phyloP scores from a whole-genome alignment of 2,797 vertebrate genomes.

The Peromyscus eremicus region DNA sequence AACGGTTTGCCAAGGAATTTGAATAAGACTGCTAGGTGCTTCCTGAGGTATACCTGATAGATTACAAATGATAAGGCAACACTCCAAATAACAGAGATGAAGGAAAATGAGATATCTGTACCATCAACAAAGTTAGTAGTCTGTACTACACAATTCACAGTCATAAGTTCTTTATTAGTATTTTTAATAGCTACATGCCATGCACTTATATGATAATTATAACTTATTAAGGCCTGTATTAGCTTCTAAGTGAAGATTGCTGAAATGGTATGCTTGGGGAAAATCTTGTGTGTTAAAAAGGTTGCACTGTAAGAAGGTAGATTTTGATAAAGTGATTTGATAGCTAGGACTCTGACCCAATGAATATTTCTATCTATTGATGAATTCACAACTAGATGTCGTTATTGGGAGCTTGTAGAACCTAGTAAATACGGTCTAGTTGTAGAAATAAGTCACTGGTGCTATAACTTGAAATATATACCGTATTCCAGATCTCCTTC shows the following conservation, averaged over 20 bases:
- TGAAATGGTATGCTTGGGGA: not conserved
- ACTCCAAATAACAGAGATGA: not conserved
- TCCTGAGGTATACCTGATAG: no score
- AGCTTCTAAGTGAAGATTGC: not conserved
- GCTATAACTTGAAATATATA: not conserved
- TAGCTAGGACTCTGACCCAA: not conserved
- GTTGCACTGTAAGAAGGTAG: not conserved
- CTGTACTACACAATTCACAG: not conserved
- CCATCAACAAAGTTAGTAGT: not conserved
- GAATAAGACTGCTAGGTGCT: not conserved
- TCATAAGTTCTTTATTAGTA: not conserved
- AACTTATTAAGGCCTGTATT: not conserved
- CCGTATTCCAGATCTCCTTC: not conserved
- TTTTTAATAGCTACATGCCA: not conserved
- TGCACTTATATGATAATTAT: not conserved
- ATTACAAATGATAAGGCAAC: not conserved
- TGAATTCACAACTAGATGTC: not conserved
- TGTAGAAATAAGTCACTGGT: not conserved
- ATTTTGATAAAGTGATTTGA: not conserved
- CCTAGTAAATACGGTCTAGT: not conserved
- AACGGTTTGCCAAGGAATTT: not conserved
- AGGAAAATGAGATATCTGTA: not conserved
- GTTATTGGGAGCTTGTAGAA: not conserved
- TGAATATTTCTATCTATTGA: not conserved
- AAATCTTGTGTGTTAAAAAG: not conserved